A percentile compares a stretch with the other conserved stretches of the same genome.
Conservation (phyloP, 2,888 invertebrate genomes). For the Brachylomia viminalis region DNA sequence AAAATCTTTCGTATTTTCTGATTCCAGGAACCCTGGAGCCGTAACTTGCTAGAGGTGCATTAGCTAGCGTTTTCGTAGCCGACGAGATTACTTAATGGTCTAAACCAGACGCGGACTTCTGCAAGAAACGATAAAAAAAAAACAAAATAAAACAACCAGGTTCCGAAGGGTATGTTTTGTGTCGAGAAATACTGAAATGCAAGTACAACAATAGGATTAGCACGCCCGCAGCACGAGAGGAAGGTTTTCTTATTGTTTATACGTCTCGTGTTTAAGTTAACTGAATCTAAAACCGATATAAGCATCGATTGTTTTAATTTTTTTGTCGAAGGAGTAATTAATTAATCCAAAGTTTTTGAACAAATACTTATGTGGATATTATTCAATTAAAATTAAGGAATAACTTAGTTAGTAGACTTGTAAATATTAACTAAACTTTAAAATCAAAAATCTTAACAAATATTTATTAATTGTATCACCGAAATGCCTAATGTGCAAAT, state of each 20-base stretch:
- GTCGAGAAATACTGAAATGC: constrained; percentile 69
- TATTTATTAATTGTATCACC: not conserved
- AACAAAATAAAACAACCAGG: constrained; percentile 61
- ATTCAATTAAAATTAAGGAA: not conserved
- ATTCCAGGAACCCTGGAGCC: constrained; percentile 66
- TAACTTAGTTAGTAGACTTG: too few species aligned
- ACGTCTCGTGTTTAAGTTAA: constrained; percentile 39
- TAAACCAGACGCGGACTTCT: constrained; percentile 74
- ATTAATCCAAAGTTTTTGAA: not conserved
- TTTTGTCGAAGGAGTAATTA: not conserved
- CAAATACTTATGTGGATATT: not conserved
- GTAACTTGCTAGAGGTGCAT: constrained; percentile 76
- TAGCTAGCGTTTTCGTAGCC: constrained; percentile 75
- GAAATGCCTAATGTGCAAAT: not conserved
- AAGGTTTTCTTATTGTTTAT: constrained; percentile 47
- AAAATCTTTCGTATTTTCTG: constrained; percentile 49
- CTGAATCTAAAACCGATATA: constrained; percentile 38
- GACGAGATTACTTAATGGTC: constrained; percentile 79
- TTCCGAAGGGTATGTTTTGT: constrained; percentile 72
- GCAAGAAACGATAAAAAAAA: constrained; percentile 67
- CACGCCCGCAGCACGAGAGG: constrained; percentile 37
- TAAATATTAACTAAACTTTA: not conserved
- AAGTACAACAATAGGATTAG: constrained; percentile 65
- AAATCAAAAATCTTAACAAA: not conserved
- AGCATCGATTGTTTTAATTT: constrained; percentile 22